phyloP scores from a whole-genome alignment of 2,113 vertebrate genomes.

The Xiphophorus maculatus region DNA sequence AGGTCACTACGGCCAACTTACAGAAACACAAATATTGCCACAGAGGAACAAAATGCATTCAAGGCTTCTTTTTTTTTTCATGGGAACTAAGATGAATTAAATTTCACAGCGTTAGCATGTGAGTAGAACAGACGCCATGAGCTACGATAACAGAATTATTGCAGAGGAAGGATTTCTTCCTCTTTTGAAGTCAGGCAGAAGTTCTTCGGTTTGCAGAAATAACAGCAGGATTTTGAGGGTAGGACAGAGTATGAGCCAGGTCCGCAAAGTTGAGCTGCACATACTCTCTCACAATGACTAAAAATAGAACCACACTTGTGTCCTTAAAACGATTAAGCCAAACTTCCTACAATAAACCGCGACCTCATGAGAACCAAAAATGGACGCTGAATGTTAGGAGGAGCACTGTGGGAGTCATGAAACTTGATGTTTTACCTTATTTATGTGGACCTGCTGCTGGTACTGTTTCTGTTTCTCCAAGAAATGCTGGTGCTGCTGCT shows the following conservation, averaged over 20 bases:
- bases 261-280: constrained; percentile 51
- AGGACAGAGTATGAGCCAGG: constrained; percentile 41
- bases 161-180: constrained; percentile 71
- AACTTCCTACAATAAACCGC: constrained; percentile 51
- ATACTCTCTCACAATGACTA: constrained; percentile 59
- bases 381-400: constrained; percentile 31
- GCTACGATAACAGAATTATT: constrained; percentile 79
- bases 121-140: constrained; percentile 70
- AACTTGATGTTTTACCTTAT: constrained; percentile 86
- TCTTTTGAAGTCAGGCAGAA: constrained; percentile 65
- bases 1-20: constrained; percentile 77
- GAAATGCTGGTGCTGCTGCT: constrained; percentile 98
- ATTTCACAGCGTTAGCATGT: constrained; percentile 77
- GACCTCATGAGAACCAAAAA: constrained; percentile 30
- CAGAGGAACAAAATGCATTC: constrained; percentile 81
- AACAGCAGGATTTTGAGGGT: constrained; percentile 59
- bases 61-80: constrained; percentile 57
- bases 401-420: constrained; percentile 52
- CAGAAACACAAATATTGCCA: constrained; percentile 82
- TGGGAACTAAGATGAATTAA: constrained; percentile 76
- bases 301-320: constrained; percentile 64
- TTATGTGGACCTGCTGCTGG: constrained; percentile 97
- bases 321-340: constrained; percentile 61
- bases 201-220: constrained; percentile 66
- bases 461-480: constrained; percentile 98